phyloP scores from a whole-genome alignment of 2,888 invertebrate species.

The Hoplodrina ambigua region DNA sequence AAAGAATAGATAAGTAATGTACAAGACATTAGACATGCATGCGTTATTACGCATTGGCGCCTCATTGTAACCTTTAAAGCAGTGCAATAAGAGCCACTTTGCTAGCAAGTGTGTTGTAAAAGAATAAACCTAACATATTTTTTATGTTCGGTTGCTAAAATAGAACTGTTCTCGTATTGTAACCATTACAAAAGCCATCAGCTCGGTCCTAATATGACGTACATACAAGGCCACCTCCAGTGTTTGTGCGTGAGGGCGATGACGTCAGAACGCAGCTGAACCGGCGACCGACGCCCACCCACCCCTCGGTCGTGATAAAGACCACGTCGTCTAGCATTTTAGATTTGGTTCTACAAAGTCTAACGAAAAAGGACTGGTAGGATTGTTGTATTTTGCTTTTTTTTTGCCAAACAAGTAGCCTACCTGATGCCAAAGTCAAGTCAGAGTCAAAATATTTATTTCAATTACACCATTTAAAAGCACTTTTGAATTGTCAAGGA shows the following conservation, averaged over 20 bases:
- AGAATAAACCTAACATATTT: too few relatives aligned
- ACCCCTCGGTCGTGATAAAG: background rate
- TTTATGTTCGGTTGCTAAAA: background rate
- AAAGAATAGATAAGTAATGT: too few relatives aligned
- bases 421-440: background rate
- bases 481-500: too few relatives aligned
- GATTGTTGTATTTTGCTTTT: too few relatives aligned
- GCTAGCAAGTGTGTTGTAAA: too few relatives aligned
- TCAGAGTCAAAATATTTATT: too few relatives aligned
- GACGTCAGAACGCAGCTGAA: slow-evolving; percentile 48
- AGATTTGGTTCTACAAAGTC: slow-evolving; percentile 6
- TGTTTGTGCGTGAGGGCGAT: slow-evolving; percentile 35
- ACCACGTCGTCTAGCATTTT: slow-evolving; percentile 20
- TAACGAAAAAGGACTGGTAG: background rate
- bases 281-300: slow-evolving; percentile 42
- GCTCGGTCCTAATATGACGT: slow-evolving; percentile 34
- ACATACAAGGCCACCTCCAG: slow-evolving; percentile 37
- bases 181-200: slow-evolving; percentile 25
- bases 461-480: too few relatives aligned
- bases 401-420: too few relatives aligned
- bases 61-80: too few relatives aligned
- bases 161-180: slow-evolving; percentile 6
- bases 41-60: too few relatives aligned
- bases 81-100: too few relatives aligned
- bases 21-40: too few relatives aligned